Evolutionary conservation across 2,797 vertebrate species (phyloP).

Genomic region (Falco novaeseelandiae): DNA sequence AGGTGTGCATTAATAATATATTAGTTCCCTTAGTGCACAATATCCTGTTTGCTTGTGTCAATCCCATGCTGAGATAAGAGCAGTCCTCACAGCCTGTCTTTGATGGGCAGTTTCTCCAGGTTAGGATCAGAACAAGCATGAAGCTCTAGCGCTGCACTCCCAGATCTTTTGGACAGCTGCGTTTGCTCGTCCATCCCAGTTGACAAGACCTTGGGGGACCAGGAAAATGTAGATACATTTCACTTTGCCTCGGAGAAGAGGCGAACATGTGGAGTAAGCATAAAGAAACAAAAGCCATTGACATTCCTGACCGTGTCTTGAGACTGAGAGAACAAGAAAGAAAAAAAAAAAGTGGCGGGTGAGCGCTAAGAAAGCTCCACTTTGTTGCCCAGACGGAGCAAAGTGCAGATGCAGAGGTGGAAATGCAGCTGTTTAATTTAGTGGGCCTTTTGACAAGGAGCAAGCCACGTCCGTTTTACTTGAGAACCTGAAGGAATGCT

Average conservation of each 20-base stretch:
- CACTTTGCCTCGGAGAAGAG: neutral
- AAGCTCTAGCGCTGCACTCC: neutral
- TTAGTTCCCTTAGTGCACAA: neutral
- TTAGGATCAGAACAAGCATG: neutral
- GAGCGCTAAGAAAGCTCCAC: constrained; percentile 12
- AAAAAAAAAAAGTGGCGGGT: neutral
- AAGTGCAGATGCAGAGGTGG: constrained; percentile 40
- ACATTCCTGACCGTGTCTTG: constrained; percentile 15
- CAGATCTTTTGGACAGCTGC: constrained; percentile 1
- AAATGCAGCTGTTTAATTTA: constrained; percentile 44
- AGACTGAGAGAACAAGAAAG: neutral
- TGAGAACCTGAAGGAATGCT: constrained; percentile 6
- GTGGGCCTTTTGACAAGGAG: neutral
- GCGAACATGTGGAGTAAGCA: constrained; percentile 28
- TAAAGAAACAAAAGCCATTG: constrained; percentile 38
- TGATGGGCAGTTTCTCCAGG: neutral
- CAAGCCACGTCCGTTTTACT: neutral
- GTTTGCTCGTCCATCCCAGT: neutral
- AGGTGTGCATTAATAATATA: neutral
- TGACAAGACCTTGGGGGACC: neutral
- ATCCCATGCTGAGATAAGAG: neutral
- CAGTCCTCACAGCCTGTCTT: neutral
- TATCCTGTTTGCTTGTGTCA: neutral
- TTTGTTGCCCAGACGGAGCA: constrained; percentile 38
- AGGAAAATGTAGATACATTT: constrained; percentile 9